phyloP scores from a whole-genome alignment of 2,113 vertebrate genomes.

The Nothocercus julius region DNA sequence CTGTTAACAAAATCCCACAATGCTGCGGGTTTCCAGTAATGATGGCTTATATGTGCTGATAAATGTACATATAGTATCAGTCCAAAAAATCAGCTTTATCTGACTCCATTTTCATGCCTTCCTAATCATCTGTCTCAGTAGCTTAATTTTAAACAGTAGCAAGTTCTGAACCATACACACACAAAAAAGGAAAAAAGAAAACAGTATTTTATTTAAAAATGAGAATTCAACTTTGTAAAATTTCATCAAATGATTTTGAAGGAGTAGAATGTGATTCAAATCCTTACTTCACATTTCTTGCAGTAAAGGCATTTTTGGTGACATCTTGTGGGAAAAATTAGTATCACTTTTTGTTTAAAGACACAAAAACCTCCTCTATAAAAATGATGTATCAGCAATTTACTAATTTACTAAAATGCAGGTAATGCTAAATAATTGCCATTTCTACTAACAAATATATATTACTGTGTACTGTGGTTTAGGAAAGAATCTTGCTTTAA shows the following conservation, averaged over 20 bases:
- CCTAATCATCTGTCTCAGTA: neutral
- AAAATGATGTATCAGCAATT: neutral
- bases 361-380: neutral
- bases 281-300: neutral
- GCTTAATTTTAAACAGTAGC: neutral
- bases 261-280: neutral
- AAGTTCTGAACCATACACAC: neutral
- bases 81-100: neutral
- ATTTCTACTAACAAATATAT: neutral
- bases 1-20: neutral
- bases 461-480: neutral
- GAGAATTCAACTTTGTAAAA: neutral
- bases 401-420: neutral
- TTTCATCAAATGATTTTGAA: neutral
- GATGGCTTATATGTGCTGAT: neutral
- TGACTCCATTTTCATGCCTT: neutral
- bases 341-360: neutral
- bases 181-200: no score
- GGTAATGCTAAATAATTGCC: neutral
- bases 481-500: neutral
- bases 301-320: neutral
- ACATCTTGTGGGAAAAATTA: conserved; percentile 38
- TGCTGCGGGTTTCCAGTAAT: neutral
- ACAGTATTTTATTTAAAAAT: neutral
- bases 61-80: neutral